These are phyloP conservation scores for Eutrigla gurnardus DNA, from an alignment of 2,797 vertebrate species.

Conservation along the genomic window DNA sequence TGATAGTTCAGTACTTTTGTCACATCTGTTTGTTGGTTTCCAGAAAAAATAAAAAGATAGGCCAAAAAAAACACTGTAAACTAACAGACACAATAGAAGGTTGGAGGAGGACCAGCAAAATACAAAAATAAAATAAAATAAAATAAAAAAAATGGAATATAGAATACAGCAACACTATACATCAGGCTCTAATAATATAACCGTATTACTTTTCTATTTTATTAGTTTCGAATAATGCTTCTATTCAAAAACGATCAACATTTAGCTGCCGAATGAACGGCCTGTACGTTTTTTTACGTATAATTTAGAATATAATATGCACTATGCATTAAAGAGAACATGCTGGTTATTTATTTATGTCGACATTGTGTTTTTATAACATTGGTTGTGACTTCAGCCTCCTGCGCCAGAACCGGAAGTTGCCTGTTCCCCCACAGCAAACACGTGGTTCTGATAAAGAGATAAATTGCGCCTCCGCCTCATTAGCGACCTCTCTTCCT, in stretches of 20 bases:
- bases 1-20: background rate
- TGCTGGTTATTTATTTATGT: background rate
- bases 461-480: slow-evolving; percentile 66
- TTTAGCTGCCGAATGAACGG: background rate
- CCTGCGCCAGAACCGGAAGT: slow-evolving; percentile 70
- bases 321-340: background rate
- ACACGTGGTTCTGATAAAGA: slow-evolving; percentile 77
- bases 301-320: background rate
- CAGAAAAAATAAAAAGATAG: too few species aligned
- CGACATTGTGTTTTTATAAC: background rate
- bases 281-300: background rate
- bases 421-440: slow-evolving; percentile 19
- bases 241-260: background rate
- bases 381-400: too few species aligned
- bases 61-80: background rate
- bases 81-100: background rate
- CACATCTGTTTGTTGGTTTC: background rate
- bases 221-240: background rate
- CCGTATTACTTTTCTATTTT: background rate
- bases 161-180: background rate
- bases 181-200: background rate
- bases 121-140: background rate
- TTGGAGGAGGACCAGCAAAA: background rate
- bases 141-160: background rate
- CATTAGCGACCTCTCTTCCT: slow-evolving; percentile 36